Percentiles rank a stretch among this genome's conserved stretches.
Conservation (phyloP, 2,113 vertebrate species). For the Rhabdomys dilectus region DNA sequence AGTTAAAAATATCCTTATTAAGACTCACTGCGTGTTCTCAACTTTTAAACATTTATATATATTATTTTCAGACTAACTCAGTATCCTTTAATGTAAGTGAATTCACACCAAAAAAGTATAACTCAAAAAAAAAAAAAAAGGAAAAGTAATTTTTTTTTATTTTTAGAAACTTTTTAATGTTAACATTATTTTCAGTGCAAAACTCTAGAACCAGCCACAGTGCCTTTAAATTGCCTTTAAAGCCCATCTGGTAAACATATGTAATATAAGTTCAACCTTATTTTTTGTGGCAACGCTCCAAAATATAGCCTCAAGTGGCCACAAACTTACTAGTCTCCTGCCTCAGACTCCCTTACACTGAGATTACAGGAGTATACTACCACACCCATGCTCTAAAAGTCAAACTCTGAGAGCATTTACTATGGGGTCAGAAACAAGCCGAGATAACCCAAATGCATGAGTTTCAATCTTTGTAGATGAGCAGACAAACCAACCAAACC, state of each 20-base stretch:
- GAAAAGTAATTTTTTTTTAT: slow-evolving; percentile 5
- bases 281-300: background rate
- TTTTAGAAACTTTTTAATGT: slow-evolving; percentile 16
- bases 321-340: background rate
- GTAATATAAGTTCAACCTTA: slow-evolving; percentile 35
- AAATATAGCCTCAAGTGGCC: background rate
- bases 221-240: slow-evolving; percentile 10
- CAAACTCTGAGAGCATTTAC: background rate
- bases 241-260: background rate
- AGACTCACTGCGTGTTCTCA: background rate
- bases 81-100: background rate
- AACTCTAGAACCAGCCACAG: background rate
- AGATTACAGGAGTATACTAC: background rate
- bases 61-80: slow-evolving; percentile 12
- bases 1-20: background rate
- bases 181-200: slow-evolving; percentile 13
- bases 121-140: slow-evolving; percentile 36
- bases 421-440: slow-evolving; percentile 1
- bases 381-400: background rate
- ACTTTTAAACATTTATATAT: background rate
- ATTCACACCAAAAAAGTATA: background rate
- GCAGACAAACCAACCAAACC: background rate
- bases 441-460: slow-evolving; percentile 13
- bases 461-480: slow-evolving; percentile 4
- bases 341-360: background rate